These are phyloP conservation scores for Musca vetustissima DNA, from an alignment of 1,140 invertebrate species.

Conservation along the genomic window DNA sequence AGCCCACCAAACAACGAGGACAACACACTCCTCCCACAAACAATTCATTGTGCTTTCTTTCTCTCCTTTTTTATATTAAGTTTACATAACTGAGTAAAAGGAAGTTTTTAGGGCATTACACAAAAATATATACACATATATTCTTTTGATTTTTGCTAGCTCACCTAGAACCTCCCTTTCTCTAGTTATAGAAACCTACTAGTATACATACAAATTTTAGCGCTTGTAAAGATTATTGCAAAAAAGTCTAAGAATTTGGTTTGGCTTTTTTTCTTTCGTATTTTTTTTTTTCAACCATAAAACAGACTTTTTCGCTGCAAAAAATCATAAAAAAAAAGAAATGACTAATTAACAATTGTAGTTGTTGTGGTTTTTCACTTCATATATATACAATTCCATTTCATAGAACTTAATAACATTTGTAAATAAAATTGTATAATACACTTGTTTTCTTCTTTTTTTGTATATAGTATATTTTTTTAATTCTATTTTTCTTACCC, in stretches of 20 bases:
- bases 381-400: too few relatives aligned
- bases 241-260: constrained; percentile 25
- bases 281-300: constrained; percentile 19
- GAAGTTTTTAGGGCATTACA: background rate
- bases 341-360: background rate
- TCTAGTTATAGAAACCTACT: constrained; percentile 17
- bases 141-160: background rate
- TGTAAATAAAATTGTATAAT: too few relatives aligned
- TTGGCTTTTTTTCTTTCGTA: background rate
- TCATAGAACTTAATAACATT: too few relatives aligned
- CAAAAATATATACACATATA: background rate
- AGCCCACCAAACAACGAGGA: too few relatives aligned
- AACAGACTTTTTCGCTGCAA: constrained; percentile 21
- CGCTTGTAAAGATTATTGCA: constrained; percentile 28
- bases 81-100: background rate
- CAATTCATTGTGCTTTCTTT: too few relatives aligned
- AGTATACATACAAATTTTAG: constrained; percentile 26
- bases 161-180: background rate
- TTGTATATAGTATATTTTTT: too few relatives aligned
- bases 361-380: background rate
- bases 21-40: too few relatives aligned
- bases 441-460: too few relatives aligned
- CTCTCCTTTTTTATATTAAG: too few relatives aligned
- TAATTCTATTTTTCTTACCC: too few relatives aligned
- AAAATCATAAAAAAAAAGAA: constrained; percentile 19